Percentiles rank a stretch among this genome's conserved stretches.
phyloP scores from a whole-genome alignment of 64 coral and sea anemone species.

The Acropora tenuis region DNA sequence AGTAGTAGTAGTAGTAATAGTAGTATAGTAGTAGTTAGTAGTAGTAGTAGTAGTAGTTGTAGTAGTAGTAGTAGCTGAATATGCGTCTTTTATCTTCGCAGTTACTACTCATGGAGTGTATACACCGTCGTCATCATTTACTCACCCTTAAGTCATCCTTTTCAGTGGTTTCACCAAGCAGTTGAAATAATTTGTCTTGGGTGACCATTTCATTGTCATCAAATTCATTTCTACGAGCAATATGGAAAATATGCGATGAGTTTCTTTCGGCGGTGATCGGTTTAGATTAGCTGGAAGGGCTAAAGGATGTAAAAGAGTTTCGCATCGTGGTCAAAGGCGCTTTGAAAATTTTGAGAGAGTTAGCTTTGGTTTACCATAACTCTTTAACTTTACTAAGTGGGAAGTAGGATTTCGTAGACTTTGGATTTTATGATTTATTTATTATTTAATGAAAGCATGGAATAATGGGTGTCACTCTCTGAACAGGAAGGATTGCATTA shows the following conservation, averaged over 20 bases:
- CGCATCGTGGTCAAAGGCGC: too few species aligned
- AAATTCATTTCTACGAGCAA: background rate
- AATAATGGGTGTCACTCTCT: background rate
- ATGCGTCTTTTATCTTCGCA: background rate
- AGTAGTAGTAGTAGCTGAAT: background rate
- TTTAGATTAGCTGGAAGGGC: too few species aligned
- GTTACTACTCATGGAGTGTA: too few species aligned
- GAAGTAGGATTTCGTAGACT: too few species aligned
- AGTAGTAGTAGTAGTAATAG: too few species aligned
- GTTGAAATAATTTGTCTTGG: background rate
- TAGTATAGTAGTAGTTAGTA: too few species aligned
- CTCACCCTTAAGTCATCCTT: constrained; percentile 13
- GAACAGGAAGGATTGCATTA: background rate
- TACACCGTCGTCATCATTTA: background rate
- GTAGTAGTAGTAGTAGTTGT: too few species aligned
- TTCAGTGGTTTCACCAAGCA: background rate
- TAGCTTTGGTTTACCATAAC: background rate
- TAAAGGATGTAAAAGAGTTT: too few species aligned
- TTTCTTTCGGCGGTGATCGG: background rate
- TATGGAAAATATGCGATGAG: background rate
- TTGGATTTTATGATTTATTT: too few species aligned
- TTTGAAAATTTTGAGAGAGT: background rate
- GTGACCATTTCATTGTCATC: background rate
- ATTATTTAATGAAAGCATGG: background rate
- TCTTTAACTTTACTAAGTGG: too few species aligned